Evolutionary conservation across 2,888 invertebrate genomes (phyloP), one percentile per base, ranked within the genome.

Genomic region (Mellilla xanthometata): DNA sequence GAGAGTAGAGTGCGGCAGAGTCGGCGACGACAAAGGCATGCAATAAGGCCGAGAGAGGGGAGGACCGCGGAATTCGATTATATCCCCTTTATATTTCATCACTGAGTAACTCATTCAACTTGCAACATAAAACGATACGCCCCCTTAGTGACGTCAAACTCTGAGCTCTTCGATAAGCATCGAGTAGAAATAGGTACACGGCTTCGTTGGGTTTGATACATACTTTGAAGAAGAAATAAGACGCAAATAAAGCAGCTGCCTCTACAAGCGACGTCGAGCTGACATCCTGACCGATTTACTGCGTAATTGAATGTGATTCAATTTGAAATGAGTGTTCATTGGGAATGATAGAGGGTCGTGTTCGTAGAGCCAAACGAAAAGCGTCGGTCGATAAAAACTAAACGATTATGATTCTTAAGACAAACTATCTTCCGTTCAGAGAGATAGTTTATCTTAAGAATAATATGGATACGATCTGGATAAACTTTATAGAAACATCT

Each of bases 51-150:
- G 42, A 52, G 56, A 65, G 42, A 52, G 56, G 65, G 66, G 77
- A 68, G 72, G 73, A 61, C 75, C 76, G 80, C 78, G 73, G 81
- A 82, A 82, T 82, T 76, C 72, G 70, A 81, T 81, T 80, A 76
- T 69, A 74, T 72, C 72, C 72, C 65, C 65, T 68, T 64, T 67
- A 66, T 64, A 72, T 81, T 82, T 77, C 77, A 76, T 69, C 73
- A 78, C 64, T 30, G 29, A 27, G 19, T 36, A 35, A 65, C 62
- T 60, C 62, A 65, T 60, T 58, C 62, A 60, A 55, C 52, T 52
- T 56, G 59, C 60, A 59, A 54, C 39, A 56, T 29, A 15, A 40
- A 43, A 42, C 41, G 30, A 38, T 41, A 53, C 49, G 51, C 34
- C 39, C 39, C 30, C 34, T 9, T 6, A 29, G 13, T 28, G 36